Conservation (phyloP, 2,113 vertebrate species). For the Coreoperca whiteheadi region DNA sequence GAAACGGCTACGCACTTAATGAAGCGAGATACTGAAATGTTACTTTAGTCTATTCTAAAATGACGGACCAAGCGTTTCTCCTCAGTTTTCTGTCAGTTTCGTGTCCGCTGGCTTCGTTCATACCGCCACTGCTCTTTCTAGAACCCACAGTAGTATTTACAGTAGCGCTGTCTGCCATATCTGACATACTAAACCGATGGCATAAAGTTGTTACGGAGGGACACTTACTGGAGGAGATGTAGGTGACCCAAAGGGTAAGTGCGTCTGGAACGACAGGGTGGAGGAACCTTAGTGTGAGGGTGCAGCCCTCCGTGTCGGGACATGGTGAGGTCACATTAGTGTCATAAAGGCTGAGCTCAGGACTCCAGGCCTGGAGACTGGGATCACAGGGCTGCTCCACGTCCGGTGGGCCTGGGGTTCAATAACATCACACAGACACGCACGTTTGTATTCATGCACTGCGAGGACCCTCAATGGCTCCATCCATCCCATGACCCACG, state of each 20-base stretch:
- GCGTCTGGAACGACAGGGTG: constrained; percentile 87
- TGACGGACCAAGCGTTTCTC: neutral
- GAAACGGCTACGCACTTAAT: neutral
- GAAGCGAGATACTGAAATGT: neutral
- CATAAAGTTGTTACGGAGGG: neutral
- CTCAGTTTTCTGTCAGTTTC: too few species aligned
- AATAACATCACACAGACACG: constrained; percentile 52
- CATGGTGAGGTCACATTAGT: constrained; percentile 94
- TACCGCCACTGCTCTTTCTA: neutral
- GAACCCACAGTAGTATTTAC: neutral
- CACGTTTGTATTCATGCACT: neutral
- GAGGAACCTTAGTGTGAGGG: constrained; percentile 90
- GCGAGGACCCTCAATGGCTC: neutral
- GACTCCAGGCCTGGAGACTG: constrained; percentile 97
- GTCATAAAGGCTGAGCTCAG: constrained; percentile 93
- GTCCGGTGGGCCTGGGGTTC: constrained; percentile 90
- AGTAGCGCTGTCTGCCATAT: neutral
- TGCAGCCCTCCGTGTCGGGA: constrained; percentile 90
- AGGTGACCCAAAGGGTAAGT: constrained; percentile 94
- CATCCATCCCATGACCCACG: neutral
- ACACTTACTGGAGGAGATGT: constrained; percentile 86
- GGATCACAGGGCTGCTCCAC: constrained; percentile 95
- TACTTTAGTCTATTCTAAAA: neutral
- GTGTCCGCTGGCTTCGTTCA: neutral
- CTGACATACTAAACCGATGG: neutral